Conservation (phyloP, 2,113 vertebrate genomes). For the Anolis sagrei region DNA sequence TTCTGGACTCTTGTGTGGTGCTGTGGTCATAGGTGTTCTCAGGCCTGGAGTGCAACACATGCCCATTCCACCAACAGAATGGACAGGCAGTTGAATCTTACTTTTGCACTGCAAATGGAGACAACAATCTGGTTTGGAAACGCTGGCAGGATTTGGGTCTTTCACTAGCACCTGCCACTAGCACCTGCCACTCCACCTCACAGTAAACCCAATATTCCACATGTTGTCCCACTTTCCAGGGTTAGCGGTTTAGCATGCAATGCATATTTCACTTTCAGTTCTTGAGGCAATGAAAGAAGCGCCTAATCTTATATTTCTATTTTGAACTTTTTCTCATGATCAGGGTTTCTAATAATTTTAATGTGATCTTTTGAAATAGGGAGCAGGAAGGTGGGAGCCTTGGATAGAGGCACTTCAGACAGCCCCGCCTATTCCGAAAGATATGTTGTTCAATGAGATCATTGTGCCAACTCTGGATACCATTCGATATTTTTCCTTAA, state of each 20-base stretch:
- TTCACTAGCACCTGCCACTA: neutral
- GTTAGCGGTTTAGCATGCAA: neutral
- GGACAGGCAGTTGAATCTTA: neutral
- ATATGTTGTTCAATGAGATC: conserved; percentile 89
- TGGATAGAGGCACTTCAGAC: conserved; percentile 83
- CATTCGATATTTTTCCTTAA: conserved; percentile 83
- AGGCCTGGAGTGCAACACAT: too few species aligned
- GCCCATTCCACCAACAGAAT: neutral
- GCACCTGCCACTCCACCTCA: neutral
- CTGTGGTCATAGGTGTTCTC: too few species aligned
- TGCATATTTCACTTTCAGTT: neutral
- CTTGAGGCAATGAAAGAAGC: neutral
- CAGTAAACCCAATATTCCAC: too few species aligned
- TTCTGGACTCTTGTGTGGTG: too few species aligned
- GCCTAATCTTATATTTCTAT: neutral
- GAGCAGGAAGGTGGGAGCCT: conserved; percentile 85
- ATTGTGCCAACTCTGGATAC: conserved; percentile 94
- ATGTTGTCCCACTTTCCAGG: neutral
- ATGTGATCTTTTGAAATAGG: conserved; percentile 73
- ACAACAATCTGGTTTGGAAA: neutral
- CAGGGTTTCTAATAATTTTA: neutral
- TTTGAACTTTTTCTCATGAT: neutral
- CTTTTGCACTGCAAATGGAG: neutral
- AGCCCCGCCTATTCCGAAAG: conserved; percentile 79
- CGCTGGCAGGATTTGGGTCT: neutral